phyloP scores from a whole-genome alignment of 2,113 vertebrate genomes.

The Lampris megalopsis region DNA sequence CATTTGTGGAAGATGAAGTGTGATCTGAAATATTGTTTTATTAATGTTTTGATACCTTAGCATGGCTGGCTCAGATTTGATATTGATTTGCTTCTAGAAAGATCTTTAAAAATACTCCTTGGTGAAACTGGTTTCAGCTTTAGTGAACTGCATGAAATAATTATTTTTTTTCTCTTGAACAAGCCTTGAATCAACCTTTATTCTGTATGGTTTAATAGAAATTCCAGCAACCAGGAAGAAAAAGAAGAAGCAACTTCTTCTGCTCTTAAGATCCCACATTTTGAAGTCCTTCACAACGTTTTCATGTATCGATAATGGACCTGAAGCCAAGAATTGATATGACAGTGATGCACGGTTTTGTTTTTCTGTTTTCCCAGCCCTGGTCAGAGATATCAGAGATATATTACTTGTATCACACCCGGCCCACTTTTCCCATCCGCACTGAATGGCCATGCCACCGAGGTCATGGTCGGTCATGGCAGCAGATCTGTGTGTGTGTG shows the following conservation, averaged over 20 bases:
- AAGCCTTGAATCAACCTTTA: too few relatives aligned
- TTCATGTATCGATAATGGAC: not conserved
- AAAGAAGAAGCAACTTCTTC: too few relatives aligned
- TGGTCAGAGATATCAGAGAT: slow-evolving; percentile 9
- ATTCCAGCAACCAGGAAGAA: too few relatives aligned
- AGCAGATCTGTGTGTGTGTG: slow-evolving; percentile 19
- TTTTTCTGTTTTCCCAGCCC: slow-evolving; percentile 12
- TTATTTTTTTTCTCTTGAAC: too few relatives aligned
- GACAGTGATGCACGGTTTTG: not conserved
- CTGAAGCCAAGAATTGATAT: too few relatives aligned
- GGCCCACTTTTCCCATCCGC: slow-evolving; percentile 5
- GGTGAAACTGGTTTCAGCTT: too few relatives aligned
- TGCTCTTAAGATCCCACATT: not conserved
- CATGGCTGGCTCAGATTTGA: not conserved
- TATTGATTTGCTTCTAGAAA: not conserved
- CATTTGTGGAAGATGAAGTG: too few relatives aligned
- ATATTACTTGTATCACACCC: slow-evolving; percentile 40
- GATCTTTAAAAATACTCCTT: too few relatives aligned
- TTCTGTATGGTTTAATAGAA: too few relatives aligned
- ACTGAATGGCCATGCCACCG: slow-evolving; percentile 60
- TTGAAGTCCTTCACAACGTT: slow-evolving; percentile 8
- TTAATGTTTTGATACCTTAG: slow-evolving; percentile 9
- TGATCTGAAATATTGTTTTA: not conserved
- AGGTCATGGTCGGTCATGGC: slow-evolving; percentile 58
- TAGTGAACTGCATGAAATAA: too few relatives aligned